phyloP scores from a whole-genome alignment of 1,140 invertebrate genomes.

The Habropoda laboriosa region DNA sequence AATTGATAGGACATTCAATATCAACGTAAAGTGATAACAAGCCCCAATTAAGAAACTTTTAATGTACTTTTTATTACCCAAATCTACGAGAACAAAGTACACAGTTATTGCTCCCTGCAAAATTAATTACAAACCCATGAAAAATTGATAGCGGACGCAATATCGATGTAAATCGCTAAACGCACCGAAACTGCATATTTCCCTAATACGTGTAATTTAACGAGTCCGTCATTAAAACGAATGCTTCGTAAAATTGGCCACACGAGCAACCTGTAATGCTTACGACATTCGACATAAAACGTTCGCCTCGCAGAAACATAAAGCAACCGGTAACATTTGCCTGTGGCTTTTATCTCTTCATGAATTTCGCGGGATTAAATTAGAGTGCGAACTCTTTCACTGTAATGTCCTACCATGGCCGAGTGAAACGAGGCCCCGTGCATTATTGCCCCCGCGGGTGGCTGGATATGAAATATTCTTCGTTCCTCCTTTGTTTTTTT shows the following conservation, averaged over 20 bases:
- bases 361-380: conserved; percentile 7
- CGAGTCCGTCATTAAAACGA: not conserved
- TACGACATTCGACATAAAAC: not conserved
- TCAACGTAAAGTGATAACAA: too few relatives aligned
- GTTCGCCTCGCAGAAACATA: not conserved
- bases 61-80: too few relatives aligned
- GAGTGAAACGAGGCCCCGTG: not conserved
- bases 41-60: too few relatives aligned
- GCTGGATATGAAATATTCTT: not conserved
- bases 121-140: too few relatives aligned
- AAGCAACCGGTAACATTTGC: not conserved
- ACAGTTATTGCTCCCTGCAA: too few relatives aligned
- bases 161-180: too few relatives aligned
- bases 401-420: not conserved
- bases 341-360: not conserved
- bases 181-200: too few relatives aligned
- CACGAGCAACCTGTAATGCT: not conserved
- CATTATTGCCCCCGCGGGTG: not conserved
- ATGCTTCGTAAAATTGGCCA: not conserved
- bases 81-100: too few relatives aligned
- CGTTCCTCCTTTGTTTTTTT: not conserved
- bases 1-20: too few relatives aligned
- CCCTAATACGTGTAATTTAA: not conserved
- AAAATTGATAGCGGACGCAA: too few relatives aligned
- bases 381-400: not conserved